phyloP scores from a whole-genome alignment of 2,888 invertebrate species.

The Drosophila flavopinicola region DNA sequence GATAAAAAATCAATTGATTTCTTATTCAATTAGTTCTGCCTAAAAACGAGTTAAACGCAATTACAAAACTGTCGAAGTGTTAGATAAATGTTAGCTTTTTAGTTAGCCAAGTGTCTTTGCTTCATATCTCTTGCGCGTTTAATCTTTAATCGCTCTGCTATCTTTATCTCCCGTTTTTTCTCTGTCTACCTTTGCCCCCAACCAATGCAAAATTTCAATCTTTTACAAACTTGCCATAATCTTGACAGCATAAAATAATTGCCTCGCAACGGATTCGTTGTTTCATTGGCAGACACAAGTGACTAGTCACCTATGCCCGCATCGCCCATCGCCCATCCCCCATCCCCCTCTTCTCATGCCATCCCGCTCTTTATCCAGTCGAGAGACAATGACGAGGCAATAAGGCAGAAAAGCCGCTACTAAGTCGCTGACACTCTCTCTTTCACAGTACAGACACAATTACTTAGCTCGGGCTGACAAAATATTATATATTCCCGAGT shows the following conservation, averaged over 20 bases:
- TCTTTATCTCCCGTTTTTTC: not conserved
- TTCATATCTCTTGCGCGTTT: not conserved
- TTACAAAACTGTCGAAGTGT: no score
- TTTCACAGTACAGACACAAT: constrained; percentile 23
- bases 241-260: constrained; percentile 58
- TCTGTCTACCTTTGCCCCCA: no score
- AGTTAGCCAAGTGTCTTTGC: constrained; percentile 14
- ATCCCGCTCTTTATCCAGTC: no score
- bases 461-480: constrained; percentile 47
- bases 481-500: constrained; percentile 45
- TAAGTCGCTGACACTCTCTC: constrained; percentile 36
- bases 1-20: no score
- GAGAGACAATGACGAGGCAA: constrained; percentile 52
- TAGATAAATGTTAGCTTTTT: no score
- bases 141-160: not conserved
- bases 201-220: constrained; percentile 25
- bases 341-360: fast-evolving
- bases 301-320: constrained; percentile 36
- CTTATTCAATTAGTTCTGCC: no score
- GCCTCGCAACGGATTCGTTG: constrained; percentile 42
- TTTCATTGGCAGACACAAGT: constrained; percentile 36
- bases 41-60: no score
- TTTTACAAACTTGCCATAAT: constrained; percentile 42
- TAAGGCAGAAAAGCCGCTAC: constrained; percentile 49
- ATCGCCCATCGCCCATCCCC: not conserved